These are phyloP conservation scores for Lasioglossum marginatum DNA, from an alignment of 2,888 invertebrate species.

Conservation along the genomic window DNA sequence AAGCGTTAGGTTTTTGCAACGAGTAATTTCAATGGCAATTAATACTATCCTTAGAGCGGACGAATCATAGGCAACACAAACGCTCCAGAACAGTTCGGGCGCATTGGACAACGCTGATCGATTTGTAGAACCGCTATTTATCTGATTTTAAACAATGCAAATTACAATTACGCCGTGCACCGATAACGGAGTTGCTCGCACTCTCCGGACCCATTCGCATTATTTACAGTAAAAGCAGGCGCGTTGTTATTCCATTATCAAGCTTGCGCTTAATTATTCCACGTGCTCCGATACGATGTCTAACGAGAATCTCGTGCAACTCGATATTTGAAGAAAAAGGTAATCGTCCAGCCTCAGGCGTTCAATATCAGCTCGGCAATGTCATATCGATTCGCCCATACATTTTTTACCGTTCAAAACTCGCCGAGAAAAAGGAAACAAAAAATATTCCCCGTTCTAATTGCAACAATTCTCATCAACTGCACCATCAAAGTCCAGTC, in stretches of 20 bases:
- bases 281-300: not conserved
- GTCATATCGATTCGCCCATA: not conserved
- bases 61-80: slow-evolving; percentile 16
- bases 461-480: not conserved
- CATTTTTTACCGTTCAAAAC: not conserved
- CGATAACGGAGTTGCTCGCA: slow-evolving; percentile 24
- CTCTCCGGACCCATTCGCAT: slow-evolving; percentile 64
- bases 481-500: not conserved
- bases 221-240: slow-evolving; percentile 75
- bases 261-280: slow-evolving; percentile 74
- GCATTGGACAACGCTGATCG: slow-evolving; percentile 61
- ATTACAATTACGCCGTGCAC: slow-evolving; percentile 71
- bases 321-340: not conserved
- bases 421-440: not conserved
- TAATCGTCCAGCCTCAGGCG: not conserved
- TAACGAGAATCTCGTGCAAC: not conserved
- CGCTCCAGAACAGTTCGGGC: slow-evolving; percentile 49
- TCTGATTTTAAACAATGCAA: slow-evolving; percentile 78
- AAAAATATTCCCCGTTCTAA: not conserved
- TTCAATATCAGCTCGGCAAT: not conserved
- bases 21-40: slow-evolving; percentile 48
- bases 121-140: slow-evolving; percentile 65
- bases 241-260: slow-evolving; percentile 78
- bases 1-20: not conserved
- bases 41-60: slow-evolving; percentile 42